phyloP scores from a whole-genome alignment of 2,797 vertebrate genomes.

The Lycodopsis pacificus region DNA sequence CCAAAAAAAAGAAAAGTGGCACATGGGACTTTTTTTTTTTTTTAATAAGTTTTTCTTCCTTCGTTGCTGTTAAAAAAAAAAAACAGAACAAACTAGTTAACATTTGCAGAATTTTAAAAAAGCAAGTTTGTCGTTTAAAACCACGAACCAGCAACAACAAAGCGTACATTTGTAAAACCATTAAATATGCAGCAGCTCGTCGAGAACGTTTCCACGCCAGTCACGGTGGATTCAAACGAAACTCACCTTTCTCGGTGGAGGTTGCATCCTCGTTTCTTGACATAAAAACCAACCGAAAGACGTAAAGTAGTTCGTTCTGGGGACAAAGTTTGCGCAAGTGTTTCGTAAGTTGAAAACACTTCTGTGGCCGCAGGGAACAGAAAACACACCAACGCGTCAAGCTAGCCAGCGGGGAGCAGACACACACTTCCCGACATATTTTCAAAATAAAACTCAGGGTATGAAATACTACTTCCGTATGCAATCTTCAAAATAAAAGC shows the following conservation, averaged over 20 bases:
- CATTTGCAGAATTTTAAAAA: neutral
- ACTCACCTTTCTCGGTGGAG: slow-evolving; percentile 96
- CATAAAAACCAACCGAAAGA: slow-evolving; percentile 65
- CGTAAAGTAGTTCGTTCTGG: slow-evolving; percentile 34
- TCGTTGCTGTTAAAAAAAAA: neutral
- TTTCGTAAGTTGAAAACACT: slow-evolving; percentile 63
- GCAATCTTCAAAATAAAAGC: slow-evolving; percentile 33
- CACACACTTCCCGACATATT: neutral
- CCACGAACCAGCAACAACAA: slow-evolving; percentile 60
- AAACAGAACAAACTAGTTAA: neutral
- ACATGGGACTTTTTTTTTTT: slow-evolving; percentile 41
- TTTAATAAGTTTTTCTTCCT: slow-evolving; percentile 13
- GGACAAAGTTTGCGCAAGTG: neutral
- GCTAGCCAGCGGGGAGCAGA: neutral
- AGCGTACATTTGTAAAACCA: slow-evolving; percentile 44
- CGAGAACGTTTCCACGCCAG: slow-evolving; percentile 53
- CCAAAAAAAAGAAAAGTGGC: slow-evolving; percentile 27
- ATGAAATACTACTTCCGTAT: neutral
- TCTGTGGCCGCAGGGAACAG: slow-evolving; percentile 67
- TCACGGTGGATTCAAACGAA: slow-evolving; percentile 60
- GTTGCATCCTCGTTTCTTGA: slow-evolving; percentile 89
- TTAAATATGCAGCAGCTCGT: slow-evolving; percentile 73
- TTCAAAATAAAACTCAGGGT: slow-evolving; percentile 31
- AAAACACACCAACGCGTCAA: slow-evolving; percentile 53
- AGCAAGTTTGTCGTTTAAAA: neutral